Conservation (phyloP, 2,888 invertebrate genomes). For the Polydrusus tereticollis region DNA sequence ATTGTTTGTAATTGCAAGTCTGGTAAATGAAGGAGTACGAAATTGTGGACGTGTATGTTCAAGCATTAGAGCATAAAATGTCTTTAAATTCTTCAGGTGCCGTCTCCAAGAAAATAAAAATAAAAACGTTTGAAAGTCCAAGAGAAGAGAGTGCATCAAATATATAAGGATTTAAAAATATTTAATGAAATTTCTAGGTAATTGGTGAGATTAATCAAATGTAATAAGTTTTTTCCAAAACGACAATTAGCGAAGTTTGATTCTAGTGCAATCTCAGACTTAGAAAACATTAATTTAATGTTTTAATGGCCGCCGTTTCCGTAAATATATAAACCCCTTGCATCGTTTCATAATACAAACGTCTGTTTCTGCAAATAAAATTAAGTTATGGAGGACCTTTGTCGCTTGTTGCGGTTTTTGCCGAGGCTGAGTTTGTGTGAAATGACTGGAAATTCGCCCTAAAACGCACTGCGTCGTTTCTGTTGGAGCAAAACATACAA, state of each 20-base stretch:
- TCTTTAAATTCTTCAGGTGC: not conserved
- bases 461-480: slow-evolving; percentile 2
- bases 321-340: not conserved
- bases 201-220: no score
- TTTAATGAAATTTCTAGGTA: no score
- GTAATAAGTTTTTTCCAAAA: no score
- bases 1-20: slow-evolving; percentile 21
- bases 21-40: slow-evolving; percentile 14
- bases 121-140: not conserved
- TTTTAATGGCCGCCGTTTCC: not conserved
- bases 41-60: slow-evolving; percentile 18
- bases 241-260: no score
- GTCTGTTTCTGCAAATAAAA: slow-evolving; percentile 5
- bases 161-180: no score
- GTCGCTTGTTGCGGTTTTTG: slow-evolving; percentile 8
- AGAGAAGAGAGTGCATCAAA: not conserved
- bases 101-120: not conserved
- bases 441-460: not conserved
- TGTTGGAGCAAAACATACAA: not conserved
- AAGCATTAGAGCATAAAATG: slow-evolving; percentile 7
- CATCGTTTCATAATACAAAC: not conserved
- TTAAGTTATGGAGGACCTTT: slow-evolving; percentile 5
- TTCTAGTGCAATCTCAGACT: not conserved
- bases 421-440: not conserved
- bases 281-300: not conserved